Base-by-base conservation (phyloP, 2,888 invertebrate genomes). In the Pterobdella sp. region DNA sequence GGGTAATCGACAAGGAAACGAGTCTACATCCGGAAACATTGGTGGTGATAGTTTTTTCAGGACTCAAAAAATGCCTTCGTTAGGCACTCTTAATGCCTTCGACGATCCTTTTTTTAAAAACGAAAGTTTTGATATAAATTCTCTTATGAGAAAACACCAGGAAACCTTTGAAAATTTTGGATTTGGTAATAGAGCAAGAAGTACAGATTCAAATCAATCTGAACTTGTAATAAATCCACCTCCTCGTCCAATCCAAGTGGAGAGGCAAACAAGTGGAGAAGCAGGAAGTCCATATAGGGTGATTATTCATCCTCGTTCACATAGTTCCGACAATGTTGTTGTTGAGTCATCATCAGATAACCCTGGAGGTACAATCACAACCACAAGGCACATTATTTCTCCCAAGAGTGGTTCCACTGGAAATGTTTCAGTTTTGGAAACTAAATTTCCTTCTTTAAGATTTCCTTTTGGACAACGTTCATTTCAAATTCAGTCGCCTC, bases 121-220 rank as follows among this genome's bases (percentile, higher is more conserved):
- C 36, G 35, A 32, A 3, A 35, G 35, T 35, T 56, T 56, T n/a
- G 56, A 63, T 29, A 42, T 71, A 4, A 71, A 63, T 34, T 71
- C 71, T n/a, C 35, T 71, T 2, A 32, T 71, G 63, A 71, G 63
- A 60, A 52, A 63, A 31, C 71, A 71, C 36, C 71, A 56, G 4
- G 29, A 69, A 52, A 69, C 49, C 26, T 71, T 71, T n/a, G 63
- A 52, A 22, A 34, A 42, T 71, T 63, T 56, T 31, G 63, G 63
- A 22, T 71, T 71, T 63, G 56, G 35, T 29, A 36, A 63, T 31
- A 60, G 34, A n/a, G 35, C 63, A 31, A 22, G 26, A 29, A 35
- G 63, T 35, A 63, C 32, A 60, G 77, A 76, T 60, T 77, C 77
- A 0, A 76, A 77, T 60, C 73, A 74, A 29, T 77, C 77, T 4